phyloP scores from a whole-genome alignment of 2,888 invertebrate genomes.

The Carterocephalus palaemon region DNA sequence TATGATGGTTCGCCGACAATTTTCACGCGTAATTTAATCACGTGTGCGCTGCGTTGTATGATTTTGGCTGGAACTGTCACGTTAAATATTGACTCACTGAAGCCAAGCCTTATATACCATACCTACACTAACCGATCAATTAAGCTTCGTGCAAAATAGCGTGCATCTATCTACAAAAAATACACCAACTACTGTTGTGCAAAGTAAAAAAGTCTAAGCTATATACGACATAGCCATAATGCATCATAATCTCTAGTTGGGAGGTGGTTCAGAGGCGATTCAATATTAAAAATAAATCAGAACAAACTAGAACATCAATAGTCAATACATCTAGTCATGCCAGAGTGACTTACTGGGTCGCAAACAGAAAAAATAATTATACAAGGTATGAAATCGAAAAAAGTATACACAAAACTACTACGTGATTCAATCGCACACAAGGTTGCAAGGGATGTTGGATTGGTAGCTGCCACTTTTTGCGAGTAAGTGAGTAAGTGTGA shows the following conservation, averaged over 20 bases:
- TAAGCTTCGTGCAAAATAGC: slow-evolving; percentile 1
- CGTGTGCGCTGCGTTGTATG: not conserved
- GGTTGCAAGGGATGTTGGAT: slow-evolving; percentile 46
- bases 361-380: slow-evolving; percentile 38
- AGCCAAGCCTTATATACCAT: not conserved
- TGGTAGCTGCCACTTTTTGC: slow-evolving; percentile 48
- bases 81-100: not conserved
- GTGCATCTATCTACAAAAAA: slow-evolving; percentile 4
- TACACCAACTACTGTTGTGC: slow-evolving; percentile 4
- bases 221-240: too few species aligned
- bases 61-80: not conserved
- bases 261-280: too few species aligned
- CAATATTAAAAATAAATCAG: too few species aligned
- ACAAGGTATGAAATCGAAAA: slow-evolving; percentile 37
- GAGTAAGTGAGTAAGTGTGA: slow-evolving; percentile 30
- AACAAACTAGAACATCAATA: slow-evolving; percentile 34
- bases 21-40: too few species aligned
- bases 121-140: not conserved
- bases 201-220: slow-evolving; percentile 27
- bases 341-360: slow-evolving; percentile 43
- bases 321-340: slow-evolving; percentile 42
- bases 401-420: slow-evolving; percentile 41
- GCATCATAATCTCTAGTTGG: too few species aligned
- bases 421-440: slow-evolving; percentile 52
- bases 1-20: too few species aligned